These are phyloP conservation scores for Gryon sp. DNA, from an alignment of 1,140 invertebrate species.

Conservation along the genomic window DNA sequence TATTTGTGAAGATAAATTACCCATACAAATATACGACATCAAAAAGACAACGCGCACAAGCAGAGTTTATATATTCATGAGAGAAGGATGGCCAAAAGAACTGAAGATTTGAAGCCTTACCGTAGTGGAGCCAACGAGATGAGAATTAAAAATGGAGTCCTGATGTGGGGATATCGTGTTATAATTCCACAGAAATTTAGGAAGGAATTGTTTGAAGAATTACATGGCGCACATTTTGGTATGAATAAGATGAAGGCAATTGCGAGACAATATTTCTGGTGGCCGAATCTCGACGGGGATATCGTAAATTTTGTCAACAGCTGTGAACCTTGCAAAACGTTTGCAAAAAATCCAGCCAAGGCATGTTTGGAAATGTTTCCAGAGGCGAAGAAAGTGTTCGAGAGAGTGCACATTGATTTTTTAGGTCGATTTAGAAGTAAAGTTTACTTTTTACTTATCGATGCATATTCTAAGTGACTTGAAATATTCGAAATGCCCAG, in stretches of 20 bases:
- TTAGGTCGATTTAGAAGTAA: conserved; percentile 44
- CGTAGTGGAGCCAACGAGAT: conserved; percentile 21
- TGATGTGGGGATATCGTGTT: conserved; percentile 68
- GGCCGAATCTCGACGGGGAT: conserved; percentile 70
- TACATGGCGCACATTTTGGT: conserved; percentile 70
- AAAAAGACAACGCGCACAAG: conserved; percentile 35
- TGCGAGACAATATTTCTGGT: conserved; percentile 72
- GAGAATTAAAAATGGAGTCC: conserved; percentile 54
- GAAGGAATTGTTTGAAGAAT: conserved; percentile 60
- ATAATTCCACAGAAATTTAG: conserved; percentile 64
- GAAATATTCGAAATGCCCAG: conserved; percentile 28
- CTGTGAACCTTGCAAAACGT: too few relatives aligned
- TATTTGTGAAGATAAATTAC: conserved; percentile 50
- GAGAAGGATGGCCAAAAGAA: conserved; percentile 26
- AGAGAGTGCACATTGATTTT: too few relatives aligned
- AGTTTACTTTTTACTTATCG: too few relatives aligned
- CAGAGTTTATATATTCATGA: conserved; percentile 47
- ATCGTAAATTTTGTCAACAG: conserved; percentile 63
- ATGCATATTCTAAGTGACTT: too few relatives aligned
- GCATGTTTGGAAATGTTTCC: too few relatives aligned
- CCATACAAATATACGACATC: conserved; percentile 52
- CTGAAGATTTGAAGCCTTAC: conserved; percentile 25
- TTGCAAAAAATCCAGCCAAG: too few relatives aligned
- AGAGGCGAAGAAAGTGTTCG: too few relatives aligned
- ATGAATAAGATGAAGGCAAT: conserved; percentile 72